Percentiles rank a stretch among this genome's conserved stretches.
Conservation (phyloP, 2,888 invertebrate species). For the Melinaea menophilus region DNA sequence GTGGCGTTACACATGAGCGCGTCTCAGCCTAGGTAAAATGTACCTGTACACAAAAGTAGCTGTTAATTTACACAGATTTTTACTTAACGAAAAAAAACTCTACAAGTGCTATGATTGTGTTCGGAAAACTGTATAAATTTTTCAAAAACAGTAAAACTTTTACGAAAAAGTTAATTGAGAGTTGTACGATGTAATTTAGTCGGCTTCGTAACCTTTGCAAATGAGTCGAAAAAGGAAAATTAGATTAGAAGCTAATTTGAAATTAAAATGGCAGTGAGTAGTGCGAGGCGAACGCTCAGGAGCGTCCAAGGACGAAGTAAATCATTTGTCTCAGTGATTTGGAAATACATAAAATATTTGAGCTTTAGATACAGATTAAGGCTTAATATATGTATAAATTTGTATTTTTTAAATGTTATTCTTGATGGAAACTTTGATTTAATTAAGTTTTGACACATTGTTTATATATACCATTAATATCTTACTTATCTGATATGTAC, state of each 20-base stretch:
- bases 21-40: not conserved
- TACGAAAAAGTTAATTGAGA: constrained; percentile 7
- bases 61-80: not conserved
- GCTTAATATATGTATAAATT: too few relatives aligned
- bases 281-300: not conserved
- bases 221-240: constrained; percentile 10
- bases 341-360: too few relatives aligned
- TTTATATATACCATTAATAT: too few relatives aligned
- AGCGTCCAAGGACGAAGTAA: not conserved
- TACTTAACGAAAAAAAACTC: not conserved
- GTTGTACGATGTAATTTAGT: constrained; percentile 1
- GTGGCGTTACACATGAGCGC: not conserved
- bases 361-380: too few relatives aligned
- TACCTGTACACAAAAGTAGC: not conserved
- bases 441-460: too few relatives aligned
- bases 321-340: not conserved
- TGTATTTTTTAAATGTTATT: too few relatives aligned
- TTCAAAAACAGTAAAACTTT: not conserved
- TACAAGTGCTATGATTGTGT: not conserved
- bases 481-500: too few relatives aligned
- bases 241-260: constrained; percentile 10
- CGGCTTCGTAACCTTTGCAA: not conserved
- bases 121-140: too few relatives aligned
- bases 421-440: too few relatives aligned
- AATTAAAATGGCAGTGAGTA: not conserved